phyloP scores from a whole-genome alignment of 2,113 vertebrate genomes.

The Lepidothrix coronata region DNA sequence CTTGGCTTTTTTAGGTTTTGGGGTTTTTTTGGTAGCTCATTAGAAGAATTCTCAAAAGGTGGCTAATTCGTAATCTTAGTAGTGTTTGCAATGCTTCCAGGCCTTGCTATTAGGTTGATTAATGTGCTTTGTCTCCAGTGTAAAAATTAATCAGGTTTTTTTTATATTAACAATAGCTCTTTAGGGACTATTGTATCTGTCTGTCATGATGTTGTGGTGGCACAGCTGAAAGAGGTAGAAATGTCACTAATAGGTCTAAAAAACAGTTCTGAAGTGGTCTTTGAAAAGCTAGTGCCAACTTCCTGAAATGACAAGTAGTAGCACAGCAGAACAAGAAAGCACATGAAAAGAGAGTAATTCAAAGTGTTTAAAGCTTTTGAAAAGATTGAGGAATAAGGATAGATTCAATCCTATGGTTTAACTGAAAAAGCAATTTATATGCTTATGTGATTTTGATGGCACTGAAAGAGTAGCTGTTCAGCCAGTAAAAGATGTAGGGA shows the following conservation, averaged over 20 bases:
- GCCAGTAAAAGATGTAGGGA: background rate
- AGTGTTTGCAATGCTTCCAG: background rate
- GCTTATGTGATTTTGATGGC: background rate
- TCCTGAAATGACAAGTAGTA: background rate
- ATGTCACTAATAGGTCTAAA: slow-evolving; percentile 35
- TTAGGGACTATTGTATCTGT: background rate
- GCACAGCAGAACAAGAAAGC: background rate
- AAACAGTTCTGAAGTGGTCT: slow-evolving; percentile 21
- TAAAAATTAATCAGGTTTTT: background rate
- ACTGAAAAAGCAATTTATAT: background rate
- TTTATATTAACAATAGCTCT: background rate
- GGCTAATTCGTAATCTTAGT: background rate
- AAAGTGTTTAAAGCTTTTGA: background rate
- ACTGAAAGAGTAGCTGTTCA: background rate
- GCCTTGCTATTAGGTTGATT: background rate
- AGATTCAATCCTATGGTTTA: background rate
- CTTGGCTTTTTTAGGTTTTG: background rate
- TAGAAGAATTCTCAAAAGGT: background rate
- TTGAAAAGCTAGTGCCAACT: background rate
- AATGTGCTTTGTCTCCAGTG: background rate
- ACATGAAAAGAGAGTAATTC: background rate
- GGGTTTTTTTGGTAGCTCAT: background rate
- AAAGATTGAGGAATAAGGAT: background rate
- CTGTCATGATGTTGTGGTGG: background rate
- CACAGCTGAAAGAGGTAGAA: slow-evolving; percentile 23